Base-by-base conservation (phyloP, 1,140 invertebrate genomes). In the Caenorhabditis brenneri region DNA sequence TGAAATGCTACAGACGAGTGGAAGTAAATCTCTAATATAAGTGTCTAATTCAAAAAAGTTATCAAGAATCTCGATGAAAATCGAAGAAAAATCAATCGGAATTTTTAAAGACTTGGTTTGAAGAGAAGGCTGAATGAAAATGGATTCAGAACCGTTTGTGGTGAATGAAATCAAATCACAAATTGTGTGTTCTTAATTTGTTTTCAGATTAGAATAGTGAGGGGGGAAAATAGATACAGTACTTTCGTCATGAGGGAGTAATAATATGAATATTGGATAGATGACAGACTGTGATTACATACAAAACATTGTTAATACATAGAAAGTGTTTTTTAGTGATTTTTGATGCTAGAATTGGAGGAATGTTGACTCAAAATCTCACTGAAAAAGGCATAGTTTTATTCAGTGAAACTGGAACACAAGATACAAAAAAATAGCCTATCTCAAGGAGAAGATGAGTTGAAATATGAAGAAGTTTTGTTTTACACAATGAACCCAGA, bases 101-200 rank as follows among this genome's bases (percentile, higher is more conserved):
- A 42, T 39, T 74, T 9, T 74, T 74, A 74, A 74, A 74, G 65
- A 74, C 33, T 74, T 65, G 31, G 31, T 65, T 36, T 33, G 29
- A 36, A 65, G 7, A 24, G 53, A 15, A 55, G 15, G 51, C 19
- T 46, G 65, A 31, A 74, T 74, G 33, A 74, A 74, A n/a, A 42
- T 74, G 19, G 39, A 6, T 74, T 74, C 46, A 74, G 65, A 74
- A 74, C 65, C 65, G 65, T 74, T 74, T 74, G 36, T 74, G 39
- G 65, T 74, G 36, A 74, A 74, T 74, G 65, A 74, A 74, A 74
- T 74, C 65, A 74, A 74, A 74, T 74, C 65, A 74, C 65, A 74
- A 74, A 74, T 39, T 74, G 65, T 74, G 65, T 74, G 65, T 74
- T 74, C 65, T 74, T 74, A 42, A 42, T 74, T 39, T 65, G 24